These are phyloP conservation scores for Slavum lentiscoides DNA, from an alignment of 2,888 invertebrate genomes.

Conservation along the genomic window DNA sequence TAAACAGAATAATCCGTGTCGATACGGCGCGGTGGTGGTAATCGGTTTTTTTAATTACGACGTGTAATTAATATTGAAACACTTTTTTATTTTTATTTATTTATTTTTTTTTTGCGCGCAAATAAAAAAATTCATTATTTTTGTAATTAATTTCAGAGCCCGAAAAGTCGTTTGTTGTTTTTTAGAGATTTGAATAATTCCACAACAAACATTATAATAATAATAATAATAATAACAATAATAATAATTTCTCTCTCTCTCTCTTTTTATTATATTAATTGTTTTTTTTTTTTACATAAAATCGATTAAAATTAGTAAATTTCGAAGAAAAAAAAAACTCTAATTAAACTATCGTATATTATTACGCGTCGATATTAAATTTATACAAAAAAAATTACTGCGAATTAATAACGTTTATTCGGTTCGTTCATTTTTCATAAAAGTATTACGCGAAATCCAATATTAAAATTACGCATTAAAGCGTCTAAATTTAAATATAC, in stretches of 20 bases:
- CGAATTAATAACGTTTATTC: too few species aligned
- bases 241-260: neutral
- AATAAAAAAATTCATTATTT: neutral
- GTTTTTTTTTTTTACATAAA: neutral
- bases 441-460: too few species aligned
- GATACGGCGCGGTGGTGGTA: neutral
- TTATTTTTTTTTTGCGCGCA: neutral
- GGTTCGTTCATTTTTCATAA: too few species aligned
- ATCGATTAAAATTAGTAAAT: neutral
- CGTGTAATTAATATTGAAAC: conserved; percentile 1
- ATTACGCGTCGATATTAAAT: too few species aligned
- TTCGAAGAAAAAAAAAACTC: too few species aligned
- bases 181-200: neutral
- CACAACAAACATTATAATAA: neutral
- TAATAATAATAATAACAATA: too few species aligned
- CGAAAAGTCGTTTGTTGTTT: neutral
- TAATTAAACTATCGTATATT: too few species aligned
- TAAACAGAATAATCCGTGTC: neutral
- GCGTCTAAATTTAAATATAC: too few species aligned
- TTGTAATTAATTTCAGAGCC: neutral
- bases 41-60: too few species aligned
- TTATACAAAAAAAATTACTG: too few species aligned
- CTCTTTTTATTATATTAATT: neutral
- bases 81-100: too few species aligned
- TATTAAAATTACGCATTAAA: too few species aligned